Percentiles rank a stretch among this genome's conserved stretches.
Evolutionary conservation across 2,797 vertebrate species (phyloP).

Genomic region (Danio aesculapii): DNA sequence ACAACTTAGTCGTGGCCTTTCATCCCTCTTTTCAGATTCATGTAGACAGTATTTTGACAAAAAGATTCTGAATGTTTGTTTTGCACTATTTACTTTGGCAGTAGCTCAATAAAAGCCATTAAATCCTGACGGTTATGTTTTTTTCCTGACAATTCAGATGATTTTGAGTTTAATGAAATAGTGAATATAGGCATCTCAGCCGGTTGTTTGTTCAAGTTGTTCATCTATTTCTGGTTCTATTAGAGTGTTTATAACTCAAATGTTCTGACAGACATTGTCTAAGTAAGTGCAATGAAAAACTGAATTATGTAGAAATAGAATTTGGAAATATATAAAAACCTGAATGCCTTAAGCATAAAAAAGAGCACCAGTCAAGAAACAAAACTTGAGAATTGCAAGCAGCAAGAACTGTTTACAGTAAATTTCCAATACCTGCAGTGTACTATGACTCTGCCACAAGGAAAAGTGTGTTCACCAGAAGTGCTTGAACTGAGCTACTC

Average conservation of each 20-base stretch:
- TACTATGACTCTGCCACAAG: too few species aligned
- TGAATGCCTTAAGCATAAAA: too few species aligned
- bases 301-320: too few species aligned
- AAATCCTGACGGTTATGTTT: constrained; percentile 17
- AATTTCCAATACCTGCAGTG: too few species aligned
- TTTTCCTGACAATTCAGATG: not conserved
- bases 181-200: constrained; percentile 8
- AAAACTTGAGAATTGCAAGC: too few species aligned
- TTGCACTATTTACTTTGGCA: constrained; percentile 21
- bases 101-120: constrained; percentile 39
- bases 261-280: not conserved
- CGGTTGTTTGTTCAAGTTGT: not conserved
- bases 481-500: too few species aligned
- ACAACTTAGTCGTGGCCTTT: not conserved
- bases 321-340: too few species aligned
- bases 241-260: not conserved
- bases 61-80: constrained; percentile 1
- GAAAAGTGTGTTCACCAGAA: too few species aligned
- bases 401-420: too few species aligned
- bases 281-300: too few species aligned
- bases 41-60: not conserved
- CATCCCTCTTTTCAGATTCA: not conserved
- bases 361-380: too few species aligned
- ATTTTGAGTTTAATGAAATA: not conserved
- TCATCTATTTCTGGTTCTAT: not conserved